Evolutionary conservation across 2,113 vertebrate species (phyloP).

Genomic region (Anser cygnoides): DNA sequence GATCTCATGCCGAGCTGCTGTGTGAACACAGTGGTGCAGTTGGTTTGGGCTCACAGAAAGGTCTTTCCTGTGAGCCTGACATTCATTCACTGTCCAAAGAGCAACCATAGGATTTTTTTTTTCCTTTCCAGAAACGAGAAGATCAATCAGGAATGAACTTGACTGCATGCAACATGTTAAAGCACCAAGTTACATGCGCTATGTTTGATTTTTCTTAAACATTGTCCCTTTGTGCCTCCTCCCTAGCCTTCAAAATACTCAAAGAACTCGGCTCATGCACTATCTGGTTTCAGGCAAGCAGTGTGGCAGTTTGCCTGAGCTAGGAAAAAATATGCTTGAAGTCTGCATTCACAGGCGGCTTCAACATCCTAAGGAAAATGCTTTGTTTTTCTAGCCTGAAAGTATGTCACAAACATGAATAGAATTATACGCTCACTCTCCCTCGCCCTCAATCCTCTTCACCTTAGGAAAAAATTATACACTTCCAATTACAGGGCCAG

Average conservation of each 20-base stretch:
- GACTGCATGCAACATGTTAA: neutral
- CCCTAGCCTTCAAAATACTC: constrained; percentile 20
- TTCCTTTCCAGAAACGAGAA: neutral
- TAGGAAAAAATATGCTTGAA: constrained; percentile 43
- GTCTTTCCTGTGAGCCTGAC: neutral
- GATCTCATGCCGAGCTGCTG: neutral
- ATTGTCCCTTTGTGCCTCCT: constrained; percentile 18
- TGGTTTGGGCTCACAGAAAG: neutral
- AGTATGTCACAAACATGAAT: constrained; percentile 45
- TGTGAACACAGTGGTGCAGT: neutral
- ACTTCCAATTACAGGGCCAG: constrained; percentile 77
- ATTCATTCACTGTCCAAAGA: neutral
- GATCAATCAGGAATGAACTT: neutral
- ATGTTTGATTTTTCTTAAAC: constrained; percentile 27
- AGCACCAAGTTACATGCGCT: neutral
- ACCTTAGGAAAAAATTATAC: constrained; percentile 77
- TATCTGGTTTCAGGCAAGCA: constrained; percentile 58
- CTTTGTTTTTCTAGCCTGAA: constrained; percentile 53
- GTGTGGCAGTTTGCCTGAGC: constrained; percentile 60
- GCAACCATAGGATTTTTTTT: neutral
- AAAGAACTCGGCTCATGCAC: constrained; percentile 9
- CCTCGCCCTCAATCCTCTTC: constrained; percentile 50
- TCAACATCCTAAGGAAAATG: constrained; percentile 47
- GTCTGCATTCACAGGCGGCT: constrained; percentile 20
- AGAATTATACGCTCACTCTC: constrained; percentile 33